Evolutionary conservation across 2,888 invertebrate species (phyloP), one percentile per base, ranked within the genome.

Genomic region (Sacculina carcini): DNA sequence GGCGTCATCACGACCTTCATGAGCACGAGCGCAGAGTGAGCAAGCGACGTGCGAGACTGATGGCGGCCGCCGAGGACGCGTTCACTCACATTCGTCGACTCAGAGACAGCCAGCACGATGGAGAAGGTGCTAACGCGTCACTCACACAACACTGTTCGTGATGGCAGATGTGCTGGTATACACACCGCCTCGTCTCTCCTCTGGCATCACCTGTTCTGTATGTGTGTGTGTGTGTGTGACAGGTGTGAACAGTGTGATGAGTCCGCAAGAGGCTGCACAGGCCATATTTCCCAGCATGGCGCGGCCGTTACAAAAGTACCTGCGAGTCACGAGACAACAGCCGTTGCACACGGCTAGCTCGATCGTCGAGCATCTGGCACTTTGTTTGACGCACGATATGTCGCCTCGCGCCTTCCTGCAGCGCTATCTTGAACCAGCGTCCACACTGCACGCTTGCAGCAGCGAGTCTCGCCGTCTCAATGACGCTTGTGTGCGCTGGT

Each of bases 231-330:
- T 32, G 26, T 28, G 52, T 34, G 28, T 55, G 57, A 2, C 55
- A 66, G 76, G 79, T 29, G 78, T 84, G 0, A 80, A 84, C 0
- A 75, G 81, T 54, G 80, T 83, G 0, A 78, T 98, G 71, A 89
- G 92, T 62, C 82, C 94, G 0, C 77, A 85, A 60, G 94, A 94
- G 68, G 94, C 96, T 4, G 96, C 96, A 0, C 87, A 90, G 65
- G 89, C 94, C 0, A 87, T 98, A 52, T 96, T 98, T 64, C 94
- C 94, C 2, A 89, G 90, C 7, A 79, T 98, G 72, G 89, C 94
- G 0, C 75, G 92, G 52, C 85, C 96, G 2, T 70, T 98, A 56
- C 94, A 94, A 69, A 96, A 98, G 67, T 98, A 85, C 67, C 70
- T 98, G 53, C 76, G 94, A 10, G 82, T 92, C 2, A 98, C 96